Evolutionary conservation across 2,888 invertebrate species (phyloP), one percentile per base, ranked within the genome.

Genomic region (Lasioglossum figueresi): DNA sequence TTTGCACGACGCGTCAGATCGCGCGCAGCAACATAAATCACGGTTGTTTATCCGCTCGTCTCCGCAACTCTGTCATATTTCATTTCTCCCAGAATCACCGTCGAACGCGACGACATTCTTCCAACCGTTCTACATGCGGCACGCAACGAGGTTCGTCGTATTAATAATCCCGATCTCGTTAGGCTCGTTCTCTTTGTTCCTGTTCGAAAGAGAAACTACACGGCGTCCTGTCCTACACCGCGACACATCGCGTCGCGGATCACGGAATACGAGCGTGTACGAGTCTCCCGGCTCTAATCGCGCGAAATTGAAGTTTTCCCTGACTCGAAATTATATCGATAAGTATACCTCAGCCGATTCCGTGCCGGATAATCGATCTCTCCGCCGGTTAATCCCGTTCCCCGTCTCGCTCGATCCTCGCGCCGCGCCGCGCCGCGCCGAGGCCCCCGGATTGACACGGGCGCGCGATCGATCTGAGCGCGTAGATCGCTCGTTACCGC

Each of bases 341-440:
- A 77, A 80, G 59, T 74, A 76, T 68, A 74, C 63, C 59, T 75
- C 56, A 23, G 37, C 16, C 85, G 85, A 85, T 85, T 77, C 74
- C 66, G 56, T 45, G 45, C 16, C 75, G 77, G 74, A 77, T 85
- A 85, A 85, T 85, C 85, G 85, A 75, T 75, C 75, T 79, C 74
- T 66, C 63, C 70, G n/a, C 10, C 59, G 81, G 78, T 85, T 68
- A 80, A 76, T 80, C 79, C 72, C 73, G 73, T 82, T 82, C 66
- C 76, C 40, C 16, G 43, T 76, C 37, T 43, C 59, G 16, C 16
- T 23, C 23, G 63, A 43, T 16, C 72, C 23, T 34, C 19, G 43
- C 52, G 16, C n/a, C 68, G 37, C 48, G 48, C 4, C 19, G 43
- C 52, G 16, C n/a, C 68, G 37, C 48, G 48, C 4, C 52, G 76